A percentile compares a stretch with the other conserved stretches of the same genome.
phyloP scores from a whole-genome alignment of 2,797 vertebrate species.

The Typhlichthys subterraneus region DNA sequence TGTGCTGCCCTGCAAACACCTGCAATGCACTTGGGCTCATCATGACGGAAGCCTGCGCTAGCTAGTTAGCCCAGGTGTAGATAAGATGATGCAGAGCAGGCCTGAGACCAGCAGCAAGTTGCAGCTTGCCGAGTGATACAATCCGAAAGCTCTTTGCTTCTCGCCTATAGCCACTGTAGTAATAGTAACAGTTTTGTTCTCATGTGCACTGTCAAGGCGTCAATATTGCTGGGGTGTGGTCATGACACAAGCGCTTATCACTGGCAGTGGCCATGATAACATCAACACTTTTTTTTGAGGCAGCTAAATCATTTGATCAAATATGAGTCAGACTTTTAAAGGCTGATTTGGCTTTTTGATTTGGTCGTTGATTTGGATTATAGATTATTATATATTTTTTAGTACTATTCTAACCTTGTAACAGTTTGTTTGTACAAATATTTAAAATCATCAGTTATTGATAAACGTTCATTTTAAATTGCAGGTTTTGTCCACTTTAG shows the following conservation, averaged over 20 bases:
- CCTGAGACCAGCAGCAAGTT: constrained; percentile 42
- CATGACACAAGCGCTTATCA: constrained; percentile 1
- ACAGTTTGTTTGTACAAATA: no score
- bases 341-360: neutral
- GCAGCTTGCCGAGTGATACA: constrained; percentile 45
- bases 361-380: no score
- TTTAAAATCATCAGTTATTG: neutral
- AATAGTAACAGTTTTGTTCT: neutral
- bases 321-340: neutral
- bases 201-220: constrained; percentile 3
- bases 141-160: constrained; percentile 16
- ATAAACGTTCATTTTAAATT: neutral
- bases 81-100: constrained; percentile 17
- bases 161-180: constrained; percentile 16
- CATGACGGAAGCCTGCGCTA: constrained; percentile 11
- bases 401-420: no score
- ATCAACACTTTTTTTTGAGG: neutral
- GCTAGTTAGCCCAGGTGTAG: constrained; percentile 17
- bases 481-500: neutral
- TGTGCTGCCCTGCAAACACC: constrained; percentile 19
- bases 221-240: constrained; percentile 1
- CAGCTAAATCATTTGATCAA: neutral
- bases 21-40: constrained; percentile 21
- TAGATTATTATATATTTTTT: no score
- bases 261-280: neutral